Evolutionary conservation across 2,113 vertebrate species (phyloP).

Genomic region (Leucopsar rothschildi): DNA sequence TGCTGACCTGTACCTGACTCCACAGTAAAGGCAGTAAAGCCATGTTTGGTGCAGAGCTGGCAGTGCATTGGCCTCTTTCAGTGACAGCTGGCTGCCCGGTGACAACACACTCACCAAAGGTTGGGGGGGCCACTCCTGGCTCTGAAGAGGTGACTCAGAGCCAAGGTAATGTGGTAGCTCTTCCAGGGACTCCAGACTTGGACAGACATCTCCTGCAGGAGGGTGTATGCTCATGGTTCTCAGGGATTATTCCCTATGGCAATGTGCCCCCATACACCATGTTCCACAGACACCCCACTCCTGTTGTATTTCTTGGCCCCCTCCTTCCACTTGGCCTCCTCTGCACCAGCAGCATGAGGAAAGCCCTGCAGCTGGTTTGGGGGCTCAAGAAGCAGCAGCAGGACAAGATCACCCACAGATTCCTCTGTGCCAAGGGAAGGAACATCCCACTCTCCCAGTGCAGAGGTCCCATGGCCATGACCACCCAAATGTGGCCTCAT

Average conservation of each 20-base stretch:
- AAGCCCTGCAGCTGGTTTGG: rapidly evolving
- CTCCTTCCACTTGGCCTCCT: not conserved
- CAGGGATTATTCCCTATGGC: not conserved
- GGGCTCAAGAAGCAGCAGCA: not conserved
- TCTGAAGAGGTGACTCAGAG: not conserved
- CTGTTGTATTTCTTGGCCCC: not conserved
- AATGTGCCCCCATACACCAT: not conserved
- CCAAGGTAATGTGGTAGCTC: rapidly evolving
- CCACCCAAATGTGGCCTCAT: not conserved
- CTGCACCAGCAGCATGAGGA: not conserved
- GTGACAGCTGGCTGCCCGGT: rapidly evolving
- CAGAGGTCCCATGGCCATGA: not conserved
- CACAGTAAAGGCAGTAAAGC: not conserved
- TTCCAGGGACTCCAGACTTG: not conserved
- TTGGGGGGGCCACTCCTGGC: not conserved
- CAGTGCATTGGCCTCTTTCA: rapidly evolving
- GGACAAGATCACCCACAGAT: not conserved
- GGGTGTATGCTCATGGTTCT: not conserved
- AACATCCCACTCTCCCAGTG: not conserved
- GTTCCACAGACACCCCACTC: not conserved
- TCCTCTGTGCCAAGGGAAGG: not conserved
- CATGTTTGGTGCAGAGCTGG: not conserved
- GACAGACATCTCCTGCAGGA: not conserved
- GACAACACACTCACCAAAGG: not conserved
- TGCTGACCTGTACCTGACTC: not conserved